These are phyloP conservation scores for Cyclophora punctaria DNA, from an alignment of 2,888 invertebrate species.

Conservation along the genomic window DNA sequence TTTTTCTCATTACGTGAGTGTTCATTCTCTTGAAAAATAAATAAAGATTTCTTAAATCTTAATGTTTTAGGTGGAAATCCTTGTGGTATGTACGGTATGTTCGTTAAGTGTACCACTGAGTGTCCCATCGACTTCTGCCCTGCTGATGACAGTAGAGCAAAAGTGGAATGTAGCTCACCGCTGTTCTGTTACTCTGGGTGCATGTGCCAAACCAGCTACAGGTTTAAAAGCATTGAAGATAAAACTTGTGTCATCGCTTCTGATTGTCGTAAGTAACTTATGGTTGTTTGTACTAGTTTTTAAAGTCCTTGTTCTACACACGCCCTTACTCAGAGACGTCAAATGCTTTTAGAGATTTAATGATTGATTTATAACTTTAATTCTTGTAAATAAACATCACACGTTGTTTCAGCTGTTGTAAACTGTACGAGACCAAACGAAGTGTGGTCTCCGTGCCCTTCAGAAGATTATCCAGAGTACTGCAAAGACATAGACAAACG, in stretches of 20 bases:
- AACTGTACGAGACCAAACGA: constrained; percentile 35
- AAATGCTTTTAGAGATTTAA: too few relatives aligned
- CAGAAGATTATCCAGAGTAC: constrained; percentile 26
- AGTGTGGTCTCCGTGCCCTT: constrained; percentile 30
- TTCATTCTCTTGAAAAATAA: neutral
- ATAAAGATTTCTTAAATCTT: neutral
- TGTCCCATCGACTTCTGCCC: constrained; percentile 31
- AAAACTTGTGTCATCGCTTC: constrained; percentile 27
- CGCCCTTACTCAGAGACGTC: too few relatives aligned
- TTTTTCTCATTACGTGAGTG: neutral
- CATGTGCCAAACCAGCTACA: constrained; percentile 28
- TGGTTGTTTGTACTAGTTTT: too few relatives aligned
- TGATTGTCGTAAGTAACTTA: constrained; percentile 27
- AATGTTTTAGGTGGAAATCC: constrained; percentile 29
- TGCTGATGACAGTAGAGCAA: constrained; percentile 22
- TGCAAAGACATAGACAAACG: constrained; percentile 27
- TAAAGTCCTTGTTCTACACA: too few relatives aligned
- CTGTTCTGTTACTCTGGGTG: constrained; percentile 33
- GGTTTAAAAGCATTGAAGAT: constrained; percentile 18
- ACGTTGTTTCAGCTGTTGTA: constrained; percentile 26
- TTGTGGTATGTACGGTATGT: constrained; percentile 26
- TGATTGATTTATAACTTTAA: too few relatives aligned
- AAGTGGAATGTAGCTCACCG: constrained; percentile 18
- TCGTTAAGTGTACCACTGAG: constrained; percentile 19
- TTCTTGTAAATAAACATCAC: constrained; percentile 4